These are phyloP conservation scores for Mormyrops attenuatus DNA, from an alignment of 2,797 vertebrate genomes.

Conservation along the genomic window DNA sequence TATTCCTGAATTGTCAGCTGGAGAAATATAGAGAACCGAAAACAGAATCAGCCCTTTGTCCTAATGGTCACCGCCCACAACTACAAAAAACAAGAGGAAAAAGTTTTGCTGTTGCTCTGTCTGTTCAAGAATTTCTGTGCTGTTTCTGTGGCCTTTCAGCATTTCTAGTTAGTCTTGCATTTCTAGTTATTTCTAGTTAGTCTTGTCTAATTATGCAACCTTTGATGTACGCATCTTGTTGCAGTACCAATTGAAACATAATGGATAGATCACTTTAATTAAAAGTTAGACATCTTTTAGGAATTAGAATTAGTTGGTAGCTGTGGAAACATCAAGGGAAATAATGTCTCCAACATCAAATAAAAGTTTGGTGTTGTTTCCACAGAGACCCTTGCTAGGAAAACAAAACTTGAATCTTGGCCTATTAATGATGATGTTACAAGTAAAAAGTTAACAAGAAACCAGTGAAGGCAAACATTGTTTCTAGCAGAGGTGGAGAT, in stretches of 20 bases:
- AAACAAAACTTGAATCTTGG: conserved; percentile 5
- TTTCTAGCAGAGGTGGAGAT: background rate
- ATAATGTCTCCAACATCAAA: background rate
- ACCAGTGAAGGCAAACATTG: background rate
- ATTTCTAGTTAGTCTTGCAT: background rate
- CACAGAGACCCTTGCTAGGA: background rate
- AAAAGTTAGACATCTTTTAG: background rate
- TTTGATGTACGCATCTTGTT: background rate
- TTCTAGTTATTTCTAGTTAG: too few species aligned
- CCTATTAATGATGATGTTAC: background rate
- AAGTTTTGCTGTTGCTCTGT: background rate
- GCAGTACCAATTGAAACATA: background rate
- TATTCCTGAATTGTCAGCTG: conserved; percentile 53
- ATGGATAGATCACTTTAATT: background rate
- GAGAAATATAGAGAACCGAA: background rate
- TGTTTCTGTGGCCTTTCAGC: background rate
- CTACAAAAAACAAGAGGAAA: background rate
- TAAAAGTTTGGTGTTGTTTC: background rate
- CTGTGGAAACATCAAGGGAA: background rate
- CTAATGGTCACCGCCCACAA: background rate
- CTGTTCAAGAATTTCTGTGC: background rate
- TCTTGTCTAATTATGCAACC: background rate
- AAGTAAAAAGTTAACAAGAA: background rate
- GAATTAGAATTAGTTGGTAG: background rate
- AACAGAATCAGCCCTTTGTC: conserved; percentile 43